A percentile compares a stretch with the other conserved stretches of the same genome.
Evolutionary conservation across 2,113 vertebrate genomes (phyloP).

Genomic region (Vanacampus margaritifer): DNA sequence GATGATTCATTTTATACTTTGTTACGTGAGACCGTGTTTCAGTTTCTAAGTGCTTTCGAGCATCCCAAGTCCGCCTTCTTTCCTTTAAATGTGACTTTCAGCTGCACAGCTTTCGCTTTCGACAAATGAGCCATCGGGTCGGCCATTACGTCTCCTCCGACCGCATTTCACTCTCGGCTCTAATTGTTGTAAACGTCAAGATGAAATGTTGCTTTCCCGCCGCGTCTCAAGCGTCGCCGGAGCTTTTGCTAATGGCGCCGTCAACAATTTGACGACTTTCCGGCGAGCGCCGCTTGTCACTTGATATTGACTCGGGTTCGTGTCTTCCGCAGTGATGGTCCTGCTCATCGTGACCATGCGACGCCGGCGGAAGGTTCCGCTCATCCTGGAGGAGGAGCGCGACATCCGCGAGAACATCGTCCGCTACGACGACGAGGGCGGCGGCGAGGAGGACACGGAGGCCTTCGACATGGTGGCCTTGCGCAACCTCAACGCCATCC

Average conservation of each 20-base stretch:
- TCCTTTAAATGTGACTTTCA: not conserved
- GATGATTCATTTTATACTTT: not conserved
- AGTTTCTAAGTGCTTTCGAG: not conserved
- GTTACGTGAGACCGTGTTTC: not conserved
- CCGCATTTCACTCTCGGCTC: not conserved
- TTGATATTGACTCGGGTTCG: slow-evolving; percentile 15
- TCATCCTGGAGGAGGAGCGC: slow-evolving; percentile 91
- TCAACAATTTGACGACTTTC: not conserved
- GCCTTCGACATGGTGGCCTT: slow-evolving; percentile 95
- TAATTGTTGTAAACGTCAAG: not conserved
- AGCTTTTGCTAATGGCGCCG: not conserved
- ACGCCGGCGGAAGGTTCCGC: slow-evolving; percentile 85
- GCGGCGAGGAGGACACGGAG: slow-evolving; percentile 94
- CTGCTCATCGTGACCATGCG: slow-evolving; percentile 90
- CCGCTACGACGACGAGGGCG: slow-evolving; percentile 92
- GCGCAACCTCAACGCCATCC: slow-evolving; percentile 87
- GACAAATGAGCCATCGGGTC: not conserved
- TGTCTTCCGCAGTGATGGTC: slow-evolving; percentile 79
- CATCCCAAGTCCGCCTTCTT: not conserved
- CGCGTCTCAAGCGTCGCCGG: not conserved
- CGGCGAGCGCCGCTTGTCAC: not conserved
- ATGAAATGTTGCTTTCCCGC: not conserved
- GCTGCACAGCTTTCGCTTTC: not conserved
- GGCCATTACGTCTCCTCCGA: not conserved
- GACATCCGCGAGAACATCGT: slow-evolving; percentile 95